phyloP scores from a whole-genome alignment of 2,888 invertebrate genomes.

The Apamea epomidion region DNA sequence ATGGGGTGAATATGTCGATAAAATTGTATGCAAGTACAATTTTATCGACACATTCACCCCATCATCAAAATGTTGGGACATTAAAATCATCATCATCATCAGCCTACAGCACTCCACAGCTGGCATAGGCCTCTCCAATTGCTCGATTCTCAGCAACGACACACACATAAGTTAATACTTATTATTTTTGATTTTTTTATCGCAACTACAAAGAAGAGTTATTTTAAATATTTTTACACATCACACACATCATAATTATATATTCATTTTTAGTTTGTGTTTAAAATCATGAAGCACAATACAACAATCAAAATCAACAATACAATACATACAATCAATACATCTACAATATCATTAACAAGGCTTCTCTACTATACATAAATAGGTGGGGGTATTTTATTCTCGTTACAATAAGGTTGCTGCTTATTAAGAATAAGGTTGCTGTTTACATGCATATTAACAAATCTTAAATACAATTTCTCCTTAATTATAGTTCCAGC shows the following conservation, averaged over 20 bases:
- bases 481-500: slow-evolving; percentile 1
- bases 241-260: not conserved
- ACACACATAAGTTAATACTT: not conserved
- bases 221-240: not conserved
- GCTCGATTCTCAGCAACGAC: not conserved
- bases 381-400: not conserved
- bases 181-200: not conserved
- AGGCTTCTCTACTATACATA: not conserved
- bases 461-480: not conserved
- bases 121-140: too few relatives aligned
- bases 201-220: not conserved
- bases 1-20: slow-evolving; percentile 28
- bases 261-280: not conserved
- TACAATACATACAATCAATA: too few relatives aligned
- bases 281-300: not conserved
- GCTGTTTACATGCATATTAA: not conserved
- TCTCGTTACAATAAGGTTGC: not conserved
- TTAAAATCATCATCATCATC: not conserved
- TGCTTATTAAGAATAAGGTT: not conserved
- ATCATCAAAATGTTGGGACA: too few relatives aligned
- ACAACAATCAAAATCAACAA: too few relatives aligned
- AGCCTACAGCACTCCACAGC: not conserved
- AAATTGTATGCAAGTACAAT: too few relatives aligned
- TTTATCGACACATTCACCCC: too few relatives aligned
- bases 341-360: not conserved